Evolutionary conservation across 92 coral and sea anemone genomes (phyloP), one percentile per base, ranked within the genome.

Genomic region (Actinernus sp.): DNA sequence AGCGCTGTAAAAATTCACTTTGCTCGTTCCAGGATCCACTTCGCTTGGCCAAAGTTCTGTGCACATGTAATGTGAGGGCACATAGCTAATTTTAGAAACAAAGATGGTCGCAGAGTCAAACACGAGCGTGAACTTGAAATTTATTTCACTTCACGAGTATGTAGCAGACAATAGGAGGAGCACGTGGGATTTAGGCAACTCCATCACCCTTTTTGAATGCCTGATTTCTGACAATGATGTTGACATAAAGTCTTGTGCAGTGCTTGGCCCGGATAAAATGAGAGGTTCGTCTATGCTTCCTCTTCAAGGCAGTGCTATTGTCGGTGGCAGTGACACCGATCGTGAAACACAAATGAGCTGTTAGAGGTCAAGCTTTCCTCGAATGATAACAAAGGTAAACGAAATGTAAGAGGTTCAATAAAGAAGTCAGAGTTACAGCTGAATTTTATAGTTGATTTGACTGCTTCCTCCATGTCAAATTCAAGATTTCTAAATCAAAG

Each of bases 271-370:
- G 25, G 40, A 59, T 24, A 58, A 59, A 33, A 13, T 71, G 50
- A 58, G 49, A 34, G 79, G 74, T 2, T 53, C 75, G 3, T 23
- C 64, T 28, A 19, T 68, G 33, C 34, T 51, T 9, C 75, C 75
- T 17, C 40, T 52, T 6, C 75, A 68, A 34, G 64, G 75, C 28
- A 38, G 75, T 17, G 41, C 75, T 1, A 39, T 68, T 36, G 37
- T 53, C 47, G 43, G 22, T 31, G 48, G 13, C 10, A 18, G 17
- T 31, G 17, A 25, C 21, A 39, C 40, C 5, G 23, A 14, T 47
- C 7, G 7, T 4, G 8, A 14, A 7, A 21, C 17, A 47, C 19
- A 8, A 47, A 50, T 23, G 74, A 51, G 34, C 61, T 66, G 21
- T n/a, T 49, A 20, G 25, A 66, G 23, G 23, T 49, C 4, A 33